These are phyloP conservation scores for Prionace glauca DNA, from an alignment of 2,797 vertebrate species.

Conservation along the genomic window DNA sequence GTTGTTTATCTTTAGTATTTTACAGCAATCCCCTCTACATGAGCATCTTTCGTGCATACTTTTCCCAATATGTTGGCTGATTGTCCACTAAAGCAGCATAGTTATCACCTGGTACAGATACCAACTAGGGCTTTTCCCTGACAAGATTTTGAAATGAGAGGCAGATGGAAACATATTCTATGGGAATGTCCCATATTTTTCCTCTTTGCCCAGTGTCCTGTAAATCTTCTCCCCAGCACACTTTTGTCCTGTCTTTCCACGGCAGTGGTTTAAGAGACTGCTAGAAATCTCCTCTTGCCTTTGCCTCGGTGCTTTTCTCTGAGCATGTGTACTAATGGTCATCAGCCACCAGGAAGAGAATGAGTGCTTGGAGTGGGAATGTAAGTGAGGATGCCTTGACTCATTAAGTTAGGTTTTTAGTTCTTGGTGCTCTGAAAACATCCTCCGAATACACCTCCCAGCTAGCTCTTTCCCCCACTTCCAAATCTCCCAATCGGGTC, in stretches of 20 bases:
- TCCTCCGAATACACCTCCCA: not conserved
- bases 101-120: no score
- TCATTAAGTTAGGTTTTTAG: no score
- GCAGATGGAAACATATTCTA: not conserved
- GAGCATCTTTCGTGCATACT: no score
- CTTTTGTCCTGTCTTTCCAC: no score
- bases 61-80: no score
- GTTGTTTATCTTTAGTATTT: not conserved
- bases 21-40: not conserved
- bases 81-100: not conserved
- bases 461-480: conserved; percentile 30
- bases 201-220: no score
- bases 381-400: no score
- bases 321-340: not conserved
- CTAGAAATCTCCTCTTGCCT: not conserved
- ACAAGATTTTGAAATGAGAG: not conserved
- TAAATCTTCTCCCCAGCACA: no score
- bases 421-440: not conserved
- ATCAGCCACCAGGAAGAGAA: no score
- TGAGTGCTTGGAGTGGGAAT: no score
- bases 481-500: not conserved
- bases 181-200: not conserved
- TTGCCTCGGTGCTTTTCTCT: not conserved
- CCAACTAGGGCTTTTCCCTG: not conserved
- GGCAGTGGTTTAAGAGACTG: no score